Evolutionary conservation across 1,140 invertebrate species (phyloP).

Genomic region (Diabrotica undecimpunctata): DNA sequence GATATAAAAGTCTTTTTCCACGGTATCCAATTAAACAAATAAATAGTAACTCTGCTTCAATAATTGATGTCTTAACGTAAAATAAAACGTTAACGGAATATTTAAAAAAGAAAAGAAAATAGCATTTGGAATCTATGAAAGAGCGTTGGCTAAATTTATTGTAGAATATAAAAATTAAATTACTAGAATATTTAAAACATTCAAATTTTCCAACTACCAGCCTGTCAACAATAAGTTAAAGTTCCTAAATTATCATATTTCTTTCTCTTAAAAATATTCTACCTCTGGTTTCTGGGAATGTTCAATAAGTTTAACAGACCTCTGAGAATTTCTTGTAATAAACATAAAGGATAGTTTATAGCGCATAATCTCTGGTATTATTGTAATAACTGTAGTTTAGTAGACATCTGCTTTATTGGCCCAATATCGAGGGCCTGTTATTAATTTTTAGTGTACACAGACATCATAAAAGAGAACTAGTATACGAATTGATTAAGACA

Average conservation of each 20-base stretch:
- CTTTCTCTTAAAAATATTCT: not conserved
- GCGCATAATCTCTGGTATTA: slow-evolving; percentile 2
- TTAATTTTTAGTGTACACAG: slow-evolving; percentile 1
- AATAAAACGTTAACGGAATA: too few relatives aligned
- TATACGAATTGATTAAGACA: too few relatives aligned
- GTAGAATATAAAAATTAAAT: too few relatives aligned
- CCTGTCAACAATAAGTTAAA: not conserved
- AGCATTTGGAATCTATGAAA: too few relatives aligned
- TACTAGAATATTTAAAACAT: too few relatives aligned
- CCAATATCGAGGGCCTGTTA: not conserved
- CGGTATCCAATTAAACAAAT: too few relatives aligned
- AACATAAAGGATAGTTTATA: slow-evolving; percentile 3
- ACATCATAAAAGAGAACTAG: not conserved
- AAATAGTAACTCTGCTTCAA: too few relatives aligned
- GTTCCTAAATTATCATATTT: not conserved
- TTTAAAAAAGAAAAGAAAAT: too few relatives aligned
- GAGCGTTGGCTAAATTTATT: too few relatives aligned
- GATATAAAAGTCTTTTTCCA: too few relatives aligned
- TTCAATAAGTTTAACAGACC: not conserved
- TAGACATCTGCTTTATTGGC: not conserved
- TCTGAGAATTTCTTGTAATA: slow-evolving; percentile 3
- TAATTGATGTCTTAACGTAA: too few relatives aligned
- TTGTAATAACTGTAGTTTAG: not conserved
- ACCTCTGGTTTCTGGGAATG: slow-evolving; percentile 1
- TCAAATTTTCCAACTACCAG: not conserved